Evolutionary conservation across 2,113 vertebrate genomes (phyloP).

Genomic region (Bos javanicus): DNA sequence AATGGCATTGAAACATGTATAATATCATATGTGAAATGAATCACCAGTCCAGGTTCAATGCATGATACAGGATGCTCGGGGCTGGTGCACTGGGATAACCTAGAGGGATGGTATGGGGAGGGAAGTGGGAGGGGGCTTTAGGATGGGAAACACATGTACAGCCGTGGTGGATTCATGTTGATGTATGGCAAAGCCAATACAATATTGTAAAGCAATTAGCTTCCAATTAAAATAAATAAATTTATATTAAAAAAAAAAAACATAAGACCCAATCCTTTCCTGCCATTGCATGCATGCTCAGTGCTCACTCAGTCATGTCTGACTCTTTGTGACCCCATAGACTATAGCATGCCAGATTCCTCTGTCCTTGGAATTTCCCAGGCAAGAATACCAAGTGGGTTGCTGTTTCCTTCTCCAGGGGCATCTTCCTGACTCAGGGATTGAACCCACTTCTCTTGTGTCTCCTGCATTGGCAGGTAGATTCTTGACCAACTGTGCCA

Average conservation of each 20-base stretch:
- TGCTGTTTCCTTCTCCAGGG: neutral
- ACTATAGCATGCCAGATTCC: neutral
- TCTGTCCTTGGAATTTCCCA: neutral
- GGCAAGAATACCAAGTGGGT: neutral
- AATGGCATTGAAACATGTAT: too few species aligned
- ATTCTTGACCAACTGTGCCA: neutral
- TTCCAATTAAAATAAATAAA: too few species aligned
- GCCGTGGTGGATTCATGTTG: too few species aligned
- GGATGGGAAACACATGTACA: too few species aligned
- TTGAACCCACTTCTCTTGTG: neutral
- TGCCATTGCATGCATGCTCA: neutral
- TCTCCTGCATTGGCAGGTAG: neutral
- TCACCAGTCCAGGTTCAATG: too few species aligned
- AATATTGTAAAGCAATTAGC: too few species aligned
- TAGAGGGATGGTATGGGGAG: too few species aligned
- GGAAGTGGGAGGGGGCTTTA: too few species aligned
- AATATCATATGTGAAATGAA: too few species aligned
- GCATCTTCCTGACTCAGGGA: rapidly evolving
- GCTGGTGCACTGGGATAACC: too few species aligned
- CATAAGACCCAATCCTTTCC: neutral
- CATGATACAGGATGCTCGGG: too few species aligned
- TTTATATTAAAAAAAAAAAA: neutral
- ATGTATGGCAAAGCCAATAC: too few species aligned
- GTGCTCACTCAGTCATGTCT: neutral
- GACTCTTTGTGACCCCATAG: neutral